Evolutionary conservation across 1,140 invertebrate species (phyloP), one percentile per base, ranked within the genome.

Genomic region (Muscidifurax raptorellus): DNA sequence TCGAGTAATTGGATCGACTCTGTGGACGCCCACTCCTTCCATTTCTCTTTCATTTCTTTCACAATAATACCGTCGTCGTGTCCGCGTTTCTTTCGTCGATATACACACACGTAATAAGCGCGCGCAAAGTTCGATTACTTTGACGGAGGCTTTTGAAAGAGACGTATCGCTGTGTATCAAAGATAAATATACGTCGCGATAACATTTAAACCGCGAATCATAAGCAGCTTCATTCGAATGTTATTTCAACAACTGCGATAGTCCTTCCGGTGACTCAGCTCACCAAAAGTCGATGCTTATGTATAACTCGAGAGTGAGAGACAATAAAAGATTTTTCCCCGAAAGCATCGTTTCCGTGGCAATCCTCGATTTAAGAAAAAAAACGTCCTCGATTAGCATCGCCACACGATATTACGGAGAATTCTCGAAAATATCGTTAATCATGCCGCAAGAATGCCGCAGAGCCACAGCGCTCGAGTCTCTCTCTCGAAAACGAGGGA

Each of bases 1-100:
- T 82, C 66, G 52, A 59, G 52, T 76, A 82, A 82, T 82, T 82
- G 59, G 69, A 82, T 82, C 13, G 30, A 47, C 59, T 74, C 10
- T 30, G 22, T 0, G 27, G 36, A 40, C 36, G 36, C 36, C 36
- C 6, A 59, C 18, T 22, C 52, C 22, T 59, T 59, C 52, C 52
- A 18, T 59, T 74, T 40, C 22, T n/a, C 71, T 82, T 76, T 66
- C 36, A 82, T 67, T 76, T 76, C 72, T 40, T 59, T 5, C 30
- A 22, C 52, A n/a, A 59, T n/a, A 82, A 82, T 76, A 28, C n/a
- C 7, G 30, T 25, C 3, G n/a, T 59, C 22, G 18, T 13, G 44
- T 47, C 7, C 10, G 5, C n/a, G n/a, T 40, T 76, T 66, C 28
- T 76, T 82, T 52, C 22, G n/a, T 22, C 18, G 4, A 22, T 52